Evolutionary conservation across 30 jellyfish, hydroid and myxozoan genomes (phyloP), one percentile per base, ranked within the genome.

Genomic region (Morbakka virulenta): DNA sequence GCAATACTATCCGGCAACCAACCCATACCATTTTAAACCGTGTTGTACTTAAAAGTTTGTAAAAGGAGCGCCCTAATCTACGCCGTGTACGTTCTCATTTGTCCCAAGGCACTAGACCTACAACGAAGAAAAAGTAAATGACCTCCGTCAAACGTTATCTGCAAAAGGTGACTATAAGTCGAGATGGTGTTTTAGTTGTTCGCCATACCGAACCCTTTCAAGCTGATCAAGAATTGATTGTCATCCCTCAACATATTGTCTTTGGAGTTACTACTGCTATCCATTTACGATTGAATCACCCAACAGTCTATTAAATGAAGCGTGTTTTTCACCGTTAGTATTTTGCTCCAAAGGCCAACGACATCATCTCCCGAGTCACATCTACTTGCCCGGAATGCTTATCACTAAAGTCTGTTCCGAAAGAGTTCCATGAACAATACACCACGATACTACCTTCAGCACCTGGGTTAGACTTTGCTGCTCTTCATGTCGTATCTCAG

Each of bases 171-270:
- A n/a, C n/a, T 4, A 57, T 6, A 57, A 57, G 71, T 57, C 25
- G 71, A 14, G 71, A 57, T 21, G 25, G 71, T 21, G 12, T 57
- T 25, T 25, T 57, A 6, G 71, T 57, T 25, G 71, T 57, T 57
- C 71, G 71, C 22, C 71, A 57, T 57, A 26, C 71, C 22, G 71
- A 57, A 26, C 25, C 61, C 12, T 57, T 57, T 57, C 71, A 57
- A 57, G 11, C 71, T 14, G 71, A 57, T 6, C 11, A 25, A 14
- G 71, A 57, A 57, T 21, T 57, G 32, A 25, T 25, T 14, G 32
- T 57, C 32, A 57, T 57, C 32, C 71, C 71, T 25, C 33, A 20
- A 11, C 71, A 21, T 57, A 47, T 57, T 25, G 33, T 57, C 32
- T 57, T 26, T 57, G 71, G 71, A 4, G 22, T 57, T 25, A 21